Base-by-base conservation (phyloP, 2,797 vertebrate genomes). In the Silurus aristotelis region DNA sequence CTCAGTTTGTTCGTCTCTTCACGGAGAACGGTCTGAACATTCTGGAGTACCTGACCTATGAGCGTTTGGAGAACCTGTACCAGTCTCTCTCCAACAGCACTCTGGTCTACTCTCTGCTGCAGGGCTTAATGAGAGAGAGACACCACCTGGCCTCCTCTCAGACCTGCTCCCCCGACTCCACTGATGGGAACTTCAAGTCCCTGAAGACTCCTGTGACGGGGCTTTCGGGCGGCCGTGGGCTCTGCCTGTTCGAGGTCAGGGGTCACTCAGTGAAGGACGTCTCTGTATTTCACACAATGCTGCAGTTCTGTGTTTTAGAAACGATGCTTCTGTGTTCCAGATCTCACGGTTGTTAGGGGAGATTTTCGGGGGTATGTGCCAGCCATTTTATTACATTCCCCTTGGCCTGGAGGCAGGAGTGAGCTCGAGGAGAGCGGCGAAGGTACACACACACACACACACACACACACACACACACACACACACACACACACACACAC, bases 1-100 rank as follows among this genome's bases (percentile, higher is more conserved):
- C 96, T 0, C 95, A 96, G 84, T 96, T 97, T 83, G 96, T 97
- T 70, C 95, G 96, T 8, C 92, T 97, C 70, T 97, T 97, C 86
- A 95, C 95, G 20, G 96, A 97, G 80, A 97, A 95, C 0, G 96
- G 96, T 6, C 92, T 97, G 75, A 96, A 95, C 78, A 92, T 97
- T 71, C 87, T 95, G 84, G 92, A 96, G 86, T 97, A 97, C 90
- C 91, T 97, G 89, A 96, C 95, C 0, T 93, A 94, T 20, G 2
- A 6, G 0, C 95, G 94, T 20, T 90, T 97, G 90, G 95, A 96
- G 81, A 89, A 87, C 56, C 92, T 97, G 60, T 97, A 97, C 85
- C 66, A 90, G 46, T 95, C 95, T 0, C 90, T 94, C 67, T 88
- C 94, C 0, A 91, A 94, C 73, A 93, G 90, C 90, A 93, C 92